Evolutionary conservation across 2,113 vertebrate genomes (phyloP).

Genomic region (Odobenus rosmarus): DNA sequence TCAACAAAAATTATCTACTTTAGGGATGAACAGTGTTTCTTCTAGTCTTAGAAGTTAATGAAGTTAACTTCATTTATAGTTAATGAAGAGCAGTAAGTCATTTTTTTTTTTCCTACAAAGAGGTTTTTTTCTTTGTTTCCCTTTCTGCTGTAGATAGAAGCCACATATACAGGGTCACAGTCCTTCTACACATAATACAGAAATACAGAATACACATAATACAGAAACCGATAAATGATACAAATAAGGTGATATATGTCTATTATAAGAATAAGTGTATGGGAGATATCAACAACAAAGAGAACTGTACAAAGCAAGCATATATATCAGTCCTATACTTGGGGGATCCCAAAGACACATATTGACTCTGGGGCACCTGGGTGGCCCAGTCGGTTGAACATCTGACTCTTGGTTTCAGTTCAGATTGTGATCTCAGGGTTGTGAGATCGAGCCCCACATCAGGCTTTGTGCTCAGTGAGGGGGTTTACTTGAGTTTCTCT

Average conservation of each 20-base stretch:
- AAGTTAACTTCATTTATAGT: neutral
- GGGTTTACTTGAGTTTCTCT: neutral
- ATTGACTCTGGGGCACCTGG: neutral
- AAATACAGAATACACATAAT: neutral
- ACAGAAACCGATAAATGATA: neutral
- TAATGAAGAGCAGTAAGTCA: neutral
- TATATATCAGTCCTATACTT: neutral
- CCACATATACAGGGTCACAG: neutral
- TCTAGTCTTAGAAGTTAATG: neutral
- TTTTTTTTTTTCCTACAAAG: neutral
- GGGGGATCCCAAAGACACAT: neutral
- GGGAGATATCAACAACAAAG: neutral
- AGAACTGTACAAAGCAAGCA: neutral
- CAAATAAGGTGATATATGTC: neutral
- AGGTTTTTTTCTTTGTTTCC: neutral
- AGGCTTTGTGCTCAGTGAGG: neutral
- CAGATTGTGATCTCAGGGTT: neutral
- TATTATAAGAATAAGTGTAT: neutral
- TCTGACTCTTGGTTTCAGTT: neutral
- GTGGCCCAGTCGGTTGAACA: neutral
- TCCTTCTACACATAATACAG: neutral
- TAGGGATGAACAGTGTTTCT: neutral
- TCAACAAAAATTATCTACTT: neutral
- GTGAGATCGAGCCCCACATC: neutral
- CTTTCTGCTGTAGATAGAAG: neutral